Base-by-base conservation (phyloP, 2,888 invertebrate genomes). In the Cotesia congregata region DNA sequence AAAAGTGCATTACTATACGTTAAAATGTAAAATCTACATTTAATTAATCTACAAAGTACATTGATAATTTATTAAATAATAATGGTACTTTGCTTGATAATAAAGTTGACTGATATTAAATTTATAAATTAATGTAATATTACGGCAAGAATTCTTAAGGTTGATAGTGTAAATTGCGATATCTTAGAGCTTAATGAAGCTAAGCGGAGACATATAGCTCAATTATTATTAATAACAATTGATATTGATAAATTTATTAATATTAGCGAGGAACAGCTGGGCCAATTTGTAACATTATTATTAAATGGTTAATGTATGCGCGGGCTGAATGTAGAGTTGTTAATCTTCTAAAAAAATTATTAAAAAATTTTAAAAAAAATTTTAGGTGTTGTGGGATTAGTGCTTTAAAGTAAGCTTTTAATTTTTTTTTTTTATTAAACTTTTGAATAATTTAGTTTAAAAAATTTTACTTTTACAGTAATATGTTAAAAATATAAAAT, bases 1-100 rank as follows among this genome's bases (percentile, higher is more conserved):
- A 85, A 89, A 88, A 88, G 88, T 89, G 88, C 88, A 88, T 88
- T 89, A n/a, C n/a, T n/a, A n/a, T n/a, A 88, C 81, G 80, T 20
- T 72, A 68, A 77, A 68, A 70, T 70, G 73, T 74, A 79, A 76
- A 67, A 17, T 39, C 60, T 38, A 75, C 84, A 86, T 86, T 85
- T 85, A 86, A 84, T 82, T 84, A 86, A 84, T 82, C 84, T 84
- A 83, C 80, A 80, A 84, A 86, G 83, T 83, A 80, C 82, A 82
- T 82, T 81, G 78, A 82, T 82, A 82, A 76, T 80, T 81, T 77
- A 6, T 74, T 61, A 73, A 62, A 40, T 41, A 62, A 72, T 30
- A 30, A 70, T 50, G 76, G 72, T 67, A 72, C 67, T 72, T 74
- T 72, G 77, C 78, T 77, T 80, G 30, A 30, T 30, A 30, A 30